These are phyloP conservation scores for Periphyllus acericola DNA, from an alignment of 2,888 invertebrate genomes.

Conservation along the genomic window DNA sequence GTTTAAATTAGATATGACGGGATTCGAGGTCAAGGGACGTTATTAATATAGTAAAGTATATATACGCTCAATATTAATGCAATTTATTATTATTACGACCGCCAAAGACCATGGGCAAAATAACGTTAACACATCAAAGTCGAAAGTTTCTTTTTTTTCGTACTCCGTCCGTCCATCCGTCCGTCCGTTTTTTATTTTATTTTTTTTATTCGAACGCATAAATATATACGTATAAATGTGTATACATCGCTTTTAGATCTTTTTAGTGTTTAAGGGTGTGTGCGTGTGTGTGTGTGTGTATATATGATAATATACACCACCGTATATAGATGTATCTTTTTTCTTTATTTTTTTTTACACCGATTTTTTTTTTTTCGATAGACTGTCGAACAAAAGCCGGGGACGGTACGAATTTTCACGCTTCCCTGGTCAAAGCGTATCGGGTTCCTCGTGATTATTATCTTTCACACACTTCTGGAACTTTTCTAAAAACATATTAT, in stretches of 20 bases:
- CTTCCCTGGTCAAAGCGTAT: conserved; percentile 43
- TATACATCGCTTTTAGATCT: conserved; percentile 42
- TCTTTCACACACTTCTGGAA: conserved; percentile 34
- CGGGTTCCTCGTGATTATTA: conserved; percentile 28
- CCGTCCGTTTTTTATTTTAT: conserved; percentile 2
- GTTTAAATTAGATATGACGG: conserved; percentile 59
- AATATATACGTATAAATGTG: conserved; percentile 23
- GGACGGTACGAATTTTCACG: conserved; percentile 45
- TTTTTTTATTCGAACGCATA: not conserved
- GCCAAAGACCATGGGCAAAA: conserved; percentile 51
- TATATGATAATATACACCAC: not conserved
- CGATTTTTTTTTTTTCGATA: conserved; percentile 48
- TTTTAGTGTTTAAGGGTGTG: conserved; percentile 28
- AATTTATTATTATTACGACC: conserved; percentile 59
- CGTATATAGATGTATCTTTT: not conserved
- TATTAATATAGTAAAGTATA: conserved; percentile 54
- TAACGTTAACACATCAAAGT: conserved; percentile 60
- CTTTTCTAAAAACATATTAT: conserved; percentile 9
- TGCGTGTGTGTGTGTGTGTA: not conserved
- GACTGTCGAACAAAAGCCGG: conserved; percentile 40
- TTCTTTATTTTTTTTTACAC: conserved; percentile 45
- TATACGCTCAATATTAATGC: conserved; percentile 51
- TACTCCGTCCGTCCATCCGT: conserved; percentile 21
- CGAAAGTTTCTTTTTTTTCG: conserved; percentile 49
- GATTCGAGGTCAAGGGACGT: conserved; percentile 59